These are phyloP conservation scores for Dendropsophus ebraccatus DNA, from an alignment of 2,113 vertebrate genomes.

Conservation along the genomic window DNA sequence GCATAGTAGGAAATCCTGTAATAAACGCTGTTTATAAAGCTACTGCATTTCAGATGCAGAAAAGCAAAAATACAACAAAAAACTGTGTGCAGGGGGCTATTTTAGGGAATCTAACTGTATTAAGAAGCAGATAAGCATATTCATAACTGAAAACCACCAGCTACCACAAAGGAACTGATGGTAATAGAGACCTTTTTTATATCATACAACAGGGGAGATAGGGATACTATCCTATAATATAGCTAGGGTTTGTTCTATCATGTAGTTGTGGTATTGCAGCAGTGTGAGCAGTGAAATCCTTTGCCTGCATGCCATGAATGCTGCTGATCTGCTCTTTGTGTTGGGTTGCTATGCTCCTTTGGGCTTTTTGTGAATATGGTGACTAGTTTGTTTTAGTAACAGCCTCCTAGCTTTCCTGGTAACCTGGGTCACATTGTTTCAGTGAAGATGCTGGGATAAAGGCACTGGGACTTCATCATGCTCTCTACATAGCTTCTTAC, in stretches of 20 bases:
- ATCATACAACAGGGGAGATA: not conserved
- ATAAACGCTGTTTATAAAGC: not conserved
- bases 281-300: not conserved
- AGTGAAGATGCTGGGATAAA: constrained; percentile 1
- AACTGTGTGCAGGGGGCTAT: too few species aligned
- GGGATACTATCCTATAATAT: not conserved
- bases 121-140: not conserved
- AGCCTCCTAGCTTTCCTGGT: constrained; percentile 11
- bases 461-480: not conserved
- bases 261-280: too few species aligned
- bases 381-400: constrained; percentile 50
- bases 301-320: not conserved
- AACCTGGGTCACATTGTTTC: constrained; percentile 25
- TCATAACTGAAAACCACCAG: too few species aligned
- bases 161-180: too few species aligned
- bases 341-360: constrained; percentile 35
- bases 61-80: too few species aligned
- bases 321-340: constrained; percentile 1
- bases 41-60: too few species aligned
- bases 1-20: not conserved
- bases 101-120: not conserved
- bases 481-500: too few species aligned
- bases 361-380: not conserved
- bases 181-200: too few species aligned
- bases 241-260: too few species aligned